Evolutionary conservation across 2,797 vertebrate genomes (phyloP).

Genomic region (Dryobates pubescens): DNA sequence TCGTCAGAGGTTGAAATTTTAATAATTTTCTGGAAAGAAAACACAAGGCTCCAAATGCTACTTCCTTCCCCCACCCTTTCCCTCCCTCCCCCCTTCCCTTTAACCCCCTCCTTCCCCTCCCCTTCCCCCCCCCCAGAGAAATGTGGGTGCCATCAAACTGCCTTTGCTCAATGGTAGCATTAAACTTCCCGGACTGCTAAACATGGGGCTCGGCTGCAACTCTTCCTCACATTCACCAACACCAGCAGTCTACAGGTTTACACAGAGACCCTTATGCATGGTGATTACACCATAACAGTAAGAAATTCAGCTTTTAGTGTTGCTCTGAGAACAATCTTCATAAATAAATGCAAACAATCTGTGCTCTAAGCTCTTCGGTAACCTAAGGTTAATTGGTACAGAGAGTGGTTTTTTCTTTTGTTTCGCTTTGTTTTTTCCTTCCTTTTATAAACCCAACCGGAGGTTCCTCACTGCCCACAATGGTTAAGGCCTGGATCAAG

Average conservation of each 20-base stretch:
- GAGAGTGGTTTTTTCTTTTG: slow-evolving; percentile 29
- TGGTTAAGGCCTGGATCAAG: slow-evolving; percentile 76
- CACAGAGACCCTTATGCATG: slow-evolving; percentile 70
- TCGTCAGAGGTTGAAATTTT: slow-evolving; percentile 70
- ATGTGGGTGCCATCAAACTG: slow-evolving; percentile 73
- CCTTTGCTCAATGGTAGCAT: slow-evolving; percentile 54
- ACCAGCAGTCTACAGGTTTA: slow-evolving; percentile 80
- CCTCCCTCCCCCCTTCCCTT: slow-evolving; percentile 23
- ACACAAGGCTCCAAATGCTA: slow-evolving; percentile 67
- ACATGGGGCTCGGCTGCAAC: slow-evolving; percentile 69
- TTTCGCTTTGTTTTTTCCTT: slow-evolving; percentile 53
- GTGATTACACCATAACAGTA: slow-evolving; percentile 79
- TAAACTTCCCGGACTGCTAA: slow-evolving; percentile 67
- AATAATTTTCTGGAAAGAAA: slow-evolving; percentile 70
- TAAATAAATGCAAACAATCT: slow-evolving; percentile 79
- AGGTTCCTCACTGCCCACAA: slow-evolving; percentile 77
- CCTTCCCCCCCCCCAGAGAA: slow-evolving; percentile 44
- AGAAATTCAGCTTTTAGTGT: slow-evolving; percentile 73
- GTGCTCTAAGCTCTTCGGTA: slow-evolving; percentile 76
- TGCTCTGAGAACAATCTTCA: slow-evolving; percentile 80
- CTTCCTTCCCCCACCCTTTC: slow-evolving; percentile 36
- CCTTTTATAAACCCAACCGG: slow-evolving; percentile 68
- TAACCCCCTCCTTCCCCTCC: slow-evolving; percentile 27
- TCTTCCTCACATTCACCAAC: slow-evolving; percentile 77
- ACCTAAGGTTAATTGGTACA: slow-evolving; percentile 77